phyloP scores from a whole-genome alignment of 2,888 invertebrate genomes.

The Drosophila kuntzei region DNA sequence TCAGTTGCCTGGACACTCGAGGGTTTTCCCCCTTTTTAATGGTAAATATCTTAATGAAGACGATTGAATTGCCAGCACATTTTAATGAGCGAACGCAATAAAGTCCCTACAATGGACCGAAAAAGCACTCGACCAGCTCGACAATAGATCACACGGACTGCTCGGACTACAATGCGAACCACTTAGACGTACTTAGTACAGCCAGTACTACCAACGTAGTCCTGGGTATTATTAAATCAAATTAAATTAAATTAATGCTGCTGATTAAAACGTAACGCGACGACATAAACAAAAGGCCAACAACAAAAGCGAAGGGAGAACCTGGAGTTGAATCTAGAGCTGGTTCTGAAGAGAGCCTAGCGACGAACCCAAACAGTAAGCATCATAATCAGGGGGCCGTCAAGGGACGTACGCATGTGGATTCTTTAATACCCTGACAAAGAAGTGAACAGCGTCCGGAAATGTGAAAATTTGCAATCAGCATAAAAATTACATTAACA shows the following conservation, averaged over 20 bases:
- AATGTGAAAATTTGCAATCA: constrained; percentile 80
- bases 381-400: constrained; percentile 60
- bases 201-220: constrained; percentile 3
- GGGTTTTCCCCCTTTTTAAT: not conserved
- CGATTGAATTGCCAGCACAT: constrained; percentile 24
- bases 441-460: constrained; percentile 61
- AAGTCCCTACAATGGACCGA: constrained; percentile 18
- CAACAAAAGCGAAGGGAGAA: constrained; percentile 46
- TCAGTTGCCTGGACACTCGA: constrained; percentile 27
- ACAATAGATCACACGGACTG: constrained; percentile 67
- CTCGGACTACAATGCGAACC: constrained; percentile 51
- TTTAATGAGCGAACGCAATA: constrained; percentile 66
- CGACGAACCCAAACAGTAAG: constrained; percentile 46
- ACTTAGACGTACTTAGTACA: constrained; percentile 75
- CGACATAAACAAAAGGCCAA: constrained; percentile 61
- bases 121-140: constrained; percentile 45
- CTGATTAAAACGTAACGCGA: constrained; percentile 69
- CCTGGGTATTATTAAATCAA: constrained; percentile 71
- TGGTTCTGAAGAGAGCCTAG: constrained; percentile 35
- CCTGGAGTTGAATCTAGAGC: not conserved
- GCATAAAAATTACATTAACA: constrained; percentile 81
- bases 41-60: constrained; percentile 51
- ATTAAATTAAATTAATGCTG: constrained; percentile 80
- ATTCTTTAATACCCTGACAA: constrained; percentile 52
- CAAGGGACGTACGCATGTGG: constrained; percentile 30